phyloP scores from a whole-genome alignment of 1,140 invertebrate genomes.

The Oppia nitens region DNA sequence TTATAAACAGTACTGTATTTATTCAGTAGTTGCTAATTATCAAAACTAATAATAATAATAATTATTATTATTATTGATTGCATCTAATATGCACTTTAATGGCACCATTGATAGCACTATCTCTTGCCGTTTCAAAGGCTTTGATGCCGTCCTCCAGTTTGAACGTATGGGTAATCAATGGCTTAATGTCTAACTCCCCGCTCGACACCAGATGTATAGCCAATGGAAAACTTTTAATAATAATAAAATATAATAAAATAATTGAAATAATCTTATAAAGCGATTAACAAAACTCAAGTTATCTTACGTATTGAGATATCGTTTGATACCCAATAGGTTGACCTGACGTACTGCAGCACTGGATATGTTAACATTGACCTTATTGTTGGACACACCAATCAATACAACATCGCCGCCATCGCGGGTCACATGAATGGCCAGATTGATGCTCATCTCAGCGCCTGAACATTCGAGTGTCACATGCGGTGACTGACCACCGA shows the following conservation, averaged over 20 bases:
- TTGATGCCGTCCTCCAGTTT: background rate
- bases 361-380: slow-evolving; percentile 59
- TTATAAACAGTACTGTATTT: no score
- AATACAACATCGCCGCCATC: slow-evolving; percentile 57
- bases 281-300: background rate
- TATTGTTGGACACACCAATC: slow-evolving; percentile 57
- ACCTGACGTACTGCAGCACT: slow-evolving; percentile 61
- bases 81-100: background rate
- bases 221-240: background rate
- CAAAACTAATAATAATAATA: no score
- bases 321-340: slow-evolving; percentile 72
- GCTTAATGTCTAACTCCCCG: background rate
- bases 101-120: background rate
- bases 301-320: slow-evolving; percentile 62
- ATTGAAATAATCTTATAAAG: background rate
- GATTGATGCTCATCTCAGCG: slow-evolving; percentile 50
- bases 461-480: slow-evolving; percentile 74
- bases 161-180: background rate
- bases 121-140: background rate
- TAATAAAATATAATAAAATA: background rate
- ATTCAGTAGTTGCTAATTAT: no score
- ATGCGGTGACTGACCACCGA: slow-evolving; percentile 49
- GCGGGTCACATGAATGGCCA: slow-evolving; percentile 62
- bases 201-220: background rate
- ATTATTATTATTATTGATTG: no score